A percentile compares a stretch with the other conserved stretches of the same genome.
Evolutionary conservation across 1,140 invertebrate genomes (phyloP).

Genomic region (Hestina assimilis): DNA sequence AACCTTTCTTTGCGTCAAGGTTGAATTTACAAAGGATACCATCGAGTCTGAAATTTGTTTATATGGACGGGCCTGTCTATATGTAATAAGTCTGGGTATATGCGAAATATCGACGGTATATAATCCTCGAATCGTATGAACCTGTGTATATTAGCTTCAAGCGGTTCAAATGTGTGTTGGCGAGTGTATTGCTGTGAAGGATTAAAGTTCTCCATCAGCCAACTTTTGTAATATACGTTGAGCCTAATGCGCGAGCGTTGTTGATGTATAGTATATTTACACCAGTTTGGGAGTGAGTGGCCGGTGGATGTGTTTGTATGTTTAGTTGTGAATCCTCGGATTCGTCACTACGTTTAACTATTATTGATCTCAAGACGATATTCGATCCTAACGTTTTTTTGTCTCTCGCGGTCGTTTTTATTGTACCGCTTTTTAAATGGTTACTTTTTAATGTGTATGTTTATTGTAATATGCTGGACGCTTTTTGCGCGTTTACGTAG

Average conservation of each 20-base stretch:
- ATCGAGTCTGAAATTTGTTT: too few relatives aligned
- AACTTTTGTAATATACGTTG: slow-evolving; percentile 6
- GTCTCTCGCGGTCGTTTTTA: slow-evolving; percentile 54
- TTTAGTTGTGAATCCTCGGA: slow-evolving; percentile 45
- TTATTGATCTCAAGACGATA: slow-evolving; percentile 75
- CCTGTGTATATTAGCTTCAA: background rate
- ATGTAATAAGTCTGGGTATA: too few relatives aligned
- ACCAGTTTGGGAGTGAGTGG: slow-evolving; percentile 19
- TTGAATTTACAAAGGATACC: too few relatives aligned
- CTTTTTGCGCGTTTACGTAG: slow-evolving; percentile 72
- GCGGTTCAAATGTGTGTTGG: slow-evolving; percentile 1
- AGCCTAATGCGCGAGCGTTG: background rate
- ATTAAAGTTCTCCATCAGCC: slow-evolving; percentile 3
- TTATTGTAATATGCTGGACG: slow-evolving; percentile 55
- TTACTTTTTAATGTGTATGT: slow-evolving; percentile 59
- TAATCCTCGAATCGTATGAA: background rate
- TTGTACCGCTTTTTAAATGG: slow-evolving; percentile 54
- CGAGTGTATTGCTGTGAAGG: too few relatives aligned
- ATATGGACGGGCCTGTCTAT: too few relatives aligned
- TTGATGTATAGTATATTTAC: slow-evolving; percentile 2
- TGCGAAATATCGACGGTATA: background rate
- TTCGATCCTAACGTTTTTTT: slow-evolving; percentile 71
- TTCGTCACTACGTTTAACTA: slow-evolving; percentile 60
- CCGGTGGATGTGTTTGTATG: slow-evolving; percentile 43
- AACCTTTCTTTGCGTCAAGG: too few relatives aligned